These are phyloP conservation scores for Paradisaea rubra DNA, from an alignment of 2,113 vertebrate genomes.

Conservation along the genomic window DNA sequence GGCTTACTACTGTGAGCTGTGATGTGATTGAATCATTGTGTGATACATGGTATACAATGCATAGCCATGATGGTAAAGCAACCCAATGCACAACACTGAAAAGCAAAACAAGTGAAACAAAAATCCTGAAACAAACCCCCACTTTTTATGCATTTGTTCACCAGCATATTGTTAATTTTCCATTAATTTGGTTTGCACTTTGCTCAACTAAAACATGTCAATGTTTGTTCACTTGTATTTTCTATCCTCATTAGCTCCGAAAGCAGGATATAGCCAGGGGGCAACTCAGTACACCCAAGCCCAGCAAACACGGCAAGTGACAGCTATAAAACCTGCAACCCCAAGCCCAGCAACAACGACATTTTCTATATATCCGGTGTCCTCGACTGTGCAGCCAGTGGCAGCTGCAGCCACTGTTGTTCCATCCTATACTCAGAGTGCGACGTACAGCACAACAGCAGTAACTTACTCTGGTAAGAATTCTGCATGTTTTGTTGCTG, in stretches of 20 bases:
- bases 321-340: constrained; percentile 94
- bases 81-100: background rate
- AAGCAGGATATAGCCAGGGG: constrained; percentile 92
- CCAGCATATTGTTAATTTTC: background rate
- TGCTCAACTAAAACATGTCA: background rate
- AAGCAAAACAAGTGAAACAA: background rate
- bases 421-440: constrained; percentile 94
- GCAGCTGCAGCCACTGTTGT: constrained; percentile 85
- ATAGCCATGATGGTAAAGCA: background rate
- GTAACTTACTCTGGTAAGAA: constrained; percentile 93
- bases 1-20: background rate
- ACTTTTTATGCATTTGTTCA: background rate
- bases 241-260: constrained; percentile 76
- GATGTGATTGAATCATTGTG: background rate
- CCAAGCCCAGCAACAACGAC: constrained; percentile 92
- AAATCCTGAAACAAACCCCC: background rate
- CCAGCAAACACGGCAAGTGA: constrained; percentile 95
- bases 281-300: constrained; percentile 93
- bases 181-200: background rate
- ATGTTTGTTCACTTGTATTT: background rate
- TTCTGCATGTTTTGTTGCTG: background rate
- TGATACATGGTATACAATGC: rapidly evolving
- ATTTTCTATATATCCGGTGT: constrained; percentile 96
- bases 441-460: constrained; percentile 94
- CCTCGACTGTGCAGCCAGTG: constrained; percentile 91